Evolutionary conservation across 2,888 invertebrate species (phyloP), one percentile per base, ranked within the genome.

Genomic region (Balanococcus diminutus): DNA sequence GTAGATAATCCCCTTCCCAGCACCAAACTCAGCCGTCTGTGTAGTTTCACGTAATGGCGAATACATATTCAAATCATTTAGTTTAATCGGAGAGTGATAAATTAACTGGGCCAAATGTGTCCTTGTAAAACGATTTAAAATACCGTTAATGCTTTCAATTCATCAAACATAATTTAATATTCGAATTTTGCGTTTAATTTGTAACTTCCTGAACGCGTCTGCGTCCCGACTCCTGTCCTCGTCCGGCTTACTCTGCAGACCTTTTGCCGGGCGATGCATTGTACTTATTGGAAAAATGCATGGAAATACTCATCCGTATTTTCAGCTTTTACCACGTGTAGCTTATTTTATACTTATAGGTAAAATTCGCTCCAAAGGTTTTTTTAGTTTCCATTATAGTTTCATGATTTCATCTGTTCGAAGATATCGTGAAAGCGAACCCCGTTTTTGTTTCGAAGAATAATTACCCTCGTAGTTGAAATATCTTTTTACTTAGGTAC

Each of bases 61-160:
- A 56, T 56, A 56, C 56, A 79, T 79, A 79, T 79, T 36, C 75
- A 36, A 79, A 79, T 19, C 32, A 79, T 79, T 79, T 79, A 79
- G 75, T 36, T 36, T 79, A 79, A 79, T 79, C 75, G 36, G 75
- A 79, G 75, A 79, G 36, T 31, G 36, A 79, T 79, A 79, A 79
- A 79, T 79, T 79, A 32, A 79, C 75, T 19, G 19, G 22, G 32
- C 75, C 19, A 16, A 72, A 72, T 79, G 36, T 36, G 75, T 36
- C 75, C 75, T 79, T 36, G 75, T 79, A 36, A 79, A 79, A 32
- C 75, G 36, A 79, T 36, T 67, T 79, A 79, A 79, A 79, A 79
- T 19, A 79, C 32, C 36, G 75, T 36, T 36, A 79, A 79, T n/a
- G 36, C 75, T 36, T 79, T 79, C 32, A 36, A 36, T 79, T 79